Conservation (phyloP, 2,888 invertebrate species). For the Papilio demoleus region DNA sequence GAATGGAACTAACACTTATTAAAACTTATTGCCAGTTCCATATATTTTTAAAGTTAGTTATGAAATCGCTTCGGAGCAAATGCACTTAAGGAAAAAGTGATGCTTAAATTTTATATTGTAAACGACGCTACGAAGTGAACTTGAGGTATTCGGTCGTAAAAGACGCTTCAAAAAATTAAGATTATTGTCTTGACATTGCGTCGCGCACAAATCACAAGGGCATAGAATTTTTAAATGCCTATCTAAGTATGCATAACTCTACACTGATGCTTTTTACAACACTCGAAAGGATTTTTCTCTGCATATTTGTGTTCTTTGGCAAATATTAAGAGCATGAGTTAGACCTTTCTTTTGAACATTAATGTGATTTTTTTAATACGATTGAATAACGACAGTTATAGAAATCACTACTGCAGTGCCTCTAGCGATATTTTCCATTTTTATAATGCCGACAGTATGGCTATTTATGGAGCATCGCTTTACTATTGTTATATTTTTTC, state of each 20-base stretch:
- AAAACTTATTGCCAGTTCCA: no score
- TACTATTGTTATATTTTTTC: conserved; percentile 82
- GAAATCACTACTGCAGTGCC: conserved; percentile 67
- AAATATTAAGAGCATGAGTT: conserved; percentile 76
- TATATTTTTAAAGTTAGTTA: no score
- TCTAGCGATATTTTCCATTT: conserved; percentile 72
- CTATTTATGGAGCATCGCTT: conserved; percentile 75
- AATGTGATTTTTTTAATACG: conserved; percentile 56
- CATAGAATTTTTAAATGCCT: not conserved
- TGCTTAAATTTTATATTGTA: no score
- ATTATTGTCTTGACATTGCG: not conserved
- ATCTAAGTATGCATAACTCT: not conserved
- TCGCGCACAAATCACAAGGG: not conserved
- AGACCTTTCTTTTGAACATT: conserved; percentile 61
- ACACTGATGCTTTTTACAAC: conserved; percentile 44
- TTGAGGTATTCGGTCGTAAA: no score
- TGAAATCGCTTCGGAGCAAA: no score
- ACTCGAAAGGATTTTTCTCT: conserved; percentile 65
- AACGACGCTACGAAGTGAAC: no score
- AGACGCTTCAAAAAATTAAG: not conserved
- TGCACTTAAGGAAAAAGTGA: no score
- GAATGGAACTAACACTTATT: no score
- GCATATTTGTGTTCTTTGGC: conserved; percentile 72
- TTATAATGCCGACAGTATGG: conserved; percentile 65
- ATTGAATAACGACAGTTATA: conserved; percentile 52